Percentiles rank a stretch among this genome's conserved stretches.
These are phyloP conservation scores for Hassar affinis DNA, from an alignment of 2,113 vertebrate species.

Conservation along the genomic window DNA sequence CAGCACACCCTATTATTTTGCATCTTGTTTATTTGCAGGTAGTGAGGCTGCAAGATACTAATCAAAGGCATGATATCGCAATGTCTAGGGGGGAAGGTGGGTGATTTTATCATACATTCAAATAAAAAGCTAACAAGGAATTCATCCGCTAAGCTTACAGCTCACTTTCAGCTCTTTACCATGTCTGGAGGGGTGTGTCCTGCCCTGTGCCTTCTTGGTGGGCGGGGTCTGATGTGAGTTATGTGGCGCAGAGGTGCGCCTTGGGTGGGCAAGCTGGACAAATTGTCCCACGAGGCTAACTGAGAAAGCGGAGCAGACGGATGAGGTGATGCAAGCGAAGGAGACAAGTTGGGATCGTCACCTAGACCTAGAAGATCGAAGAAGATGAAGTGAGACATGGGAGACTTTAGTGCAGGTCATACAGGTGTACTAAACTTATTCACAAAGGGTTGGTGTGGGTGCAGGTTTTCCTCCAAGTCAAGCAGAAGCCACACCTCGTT, in stretches of 20 bases:
- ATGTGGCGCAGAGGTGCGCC: slow-evolving; percentile 84
- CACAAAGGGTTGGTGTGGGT: too few species aligned
- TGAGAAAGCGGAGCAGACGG: slow-evolving; percentile 71
- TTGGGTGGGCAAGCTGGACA: slow-evolving; percentile 84
- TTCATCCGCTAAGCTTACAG: not conserved
- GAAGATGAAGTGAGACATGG: not conserved
- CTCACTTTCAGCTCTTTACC: slow-evolving; percentile 55
- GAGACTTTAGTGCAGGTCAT: too few species aligned
- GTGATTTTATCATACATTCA: not conserved
- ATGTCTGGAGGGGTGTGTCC: slow-evolving; percentile 71
- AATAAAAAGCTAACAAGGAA: not conserved
- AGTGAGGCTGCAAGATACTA: not conserved
- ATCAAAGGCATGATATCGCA: not conserved
- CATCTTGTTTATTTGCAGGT: not conserved
- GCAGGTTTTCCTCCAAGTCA: too few species aligned
- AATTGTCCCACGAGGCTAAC: slow-evolving; percentile 82
- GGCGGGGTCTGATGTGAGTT: slow-evolving; percentile 83
- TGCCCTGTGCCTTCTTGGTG: slow-evolving; percentile 74
- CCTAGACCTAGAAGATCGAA: slow-evolving; percentile 60
- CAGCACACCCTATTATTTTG: not conserved
- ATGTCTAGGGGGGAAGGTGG: not conserved
- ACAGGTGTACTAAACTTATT: too few species aligned
- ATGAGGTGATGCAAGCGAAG: slow-evolving; percentile 73
- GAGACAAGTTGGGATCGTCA: slow-evolving; percentile 69
- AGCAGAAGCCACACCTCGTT: too few species aligned